A percentile compares a stretch with the other conserved stretches of the same genome.
Evolutionary conservation across 2,888 invertebrate species (phyloP).

Genomic region (Palloptera scutellata): DNA sequence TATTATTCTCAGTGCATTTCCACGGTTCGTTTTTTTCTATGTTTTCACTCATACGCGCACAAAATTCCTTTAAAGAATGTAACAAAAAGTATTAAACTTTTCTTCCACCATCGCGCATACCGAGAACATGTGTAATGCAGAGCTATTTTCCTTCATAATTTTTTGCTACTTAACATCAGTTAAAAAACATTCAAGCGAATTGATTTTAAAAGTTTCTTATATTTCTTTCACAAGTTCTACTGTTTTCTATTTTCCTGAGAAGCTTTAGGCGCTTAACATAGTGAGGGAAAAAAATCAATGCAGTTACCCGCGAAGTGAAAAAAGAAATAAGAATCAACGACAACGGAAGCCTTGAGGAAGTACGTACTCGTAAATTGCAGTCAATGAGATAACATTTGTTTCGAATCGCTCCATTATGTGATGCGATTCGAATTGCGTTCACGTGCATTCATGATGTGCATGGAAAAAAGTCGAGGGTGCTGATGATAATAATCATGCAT

Average conservation of each 20-base stretch:
- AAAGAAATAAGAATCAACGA: background rate
- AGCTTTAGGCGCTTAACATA: constrained; percentile 6
- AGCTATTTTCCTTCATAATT: background rate
- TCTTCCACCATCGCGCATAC: background rate
- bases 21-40: no score
- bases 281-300: background rate
- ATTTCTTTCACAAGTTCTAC: constrained; percentile 14
- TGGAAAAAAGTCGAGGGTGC: background rate
- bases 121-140: background rate
- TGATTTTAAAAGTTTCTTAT: constrained; percentile 22
- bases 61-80: no score
- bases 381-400: constrained; percentile 5
- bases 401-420: constrained; percentile 4
- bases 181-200: constrained; percentile 21
- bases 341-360: constrained; percentile 4
- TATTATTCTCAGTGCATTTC: no score
- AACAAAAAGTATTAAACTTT: no score
- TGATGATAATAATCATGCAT: no score
- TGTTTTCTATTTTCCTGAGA: constrained; percentile 12
- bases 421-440: background rate
- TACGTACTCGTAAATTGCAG: constrained; percentile 1
- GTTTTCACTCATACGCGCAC: no score
- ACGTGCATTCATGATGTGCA: background rate
- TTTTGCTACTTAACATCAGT: constrained; percentile 4
- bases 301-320: background rate